Percentiles rank a stretch among this genome's conserved stretches.
phyloP scores from a whole-genome alignment of 2,113 vertebrate genomes.

The Dermatemys mawii region DNA sequence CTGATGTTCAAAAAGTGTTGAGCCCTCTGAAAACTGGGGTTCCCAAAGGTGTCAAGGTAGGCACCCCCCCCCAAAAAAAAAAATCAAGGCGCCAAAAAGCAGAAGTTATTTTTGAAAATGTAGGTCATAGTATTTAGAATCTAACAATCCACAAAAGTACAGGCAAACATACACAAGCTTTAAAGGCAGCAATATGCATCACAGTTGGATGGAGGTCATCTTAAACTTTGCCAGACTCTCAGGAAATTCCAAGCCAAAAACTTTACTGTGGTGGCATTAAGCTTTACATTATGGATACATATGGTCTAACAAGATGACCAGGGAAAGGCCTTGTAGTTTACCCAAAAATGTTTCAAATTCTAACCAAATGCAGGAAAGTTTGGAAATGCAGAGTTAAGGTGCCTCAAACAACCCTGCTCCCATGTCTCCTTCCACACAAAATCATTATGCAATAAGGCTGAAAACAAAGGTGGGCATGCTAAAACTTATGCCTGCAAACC shows the following conservation, averaged over 20 bases:
- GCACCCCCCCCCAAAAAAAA: background rate
- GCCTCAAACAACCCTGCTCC: background rate
- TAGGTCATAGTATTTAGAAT: background rate
- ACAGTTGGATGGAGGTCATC: background rate
- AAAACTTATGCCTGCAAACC: background rate
- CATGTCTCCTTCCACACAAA: background rate
- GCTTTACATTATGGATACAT: background rate
- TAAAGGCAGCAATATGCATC: background rate
- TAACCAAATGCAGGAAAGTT: background rate
- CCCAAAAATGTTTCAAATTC: background rate
- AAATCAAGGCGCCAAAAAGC: background rate
- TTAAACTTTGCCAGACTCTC: background rate
- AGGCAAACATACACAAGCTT: background rate
- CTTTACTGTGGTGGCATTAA: background rate
- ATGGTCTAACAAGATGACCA: background rate
- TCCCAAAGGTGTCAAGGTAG: background rate
- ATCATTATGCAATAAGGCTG: background rate
- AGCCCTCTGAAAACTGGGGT: background rate
- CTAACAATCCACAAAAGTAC: background rate
- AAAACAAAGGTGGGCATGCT: background rate
- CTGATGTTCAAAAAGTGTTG: background rate
- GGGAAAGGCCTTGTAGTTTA: background rate
- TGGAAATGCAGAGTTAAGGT: background rate
- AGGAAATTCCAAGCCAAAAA: background rate
- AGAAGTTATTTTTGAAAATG: background rate